A percentile compares a stretch with the other conserved stretches of the same genome.
phyloP scores from a whole-genome alignment of 2,888 invertebrate genomes.

The Slavum lentiscoides region DNA sequence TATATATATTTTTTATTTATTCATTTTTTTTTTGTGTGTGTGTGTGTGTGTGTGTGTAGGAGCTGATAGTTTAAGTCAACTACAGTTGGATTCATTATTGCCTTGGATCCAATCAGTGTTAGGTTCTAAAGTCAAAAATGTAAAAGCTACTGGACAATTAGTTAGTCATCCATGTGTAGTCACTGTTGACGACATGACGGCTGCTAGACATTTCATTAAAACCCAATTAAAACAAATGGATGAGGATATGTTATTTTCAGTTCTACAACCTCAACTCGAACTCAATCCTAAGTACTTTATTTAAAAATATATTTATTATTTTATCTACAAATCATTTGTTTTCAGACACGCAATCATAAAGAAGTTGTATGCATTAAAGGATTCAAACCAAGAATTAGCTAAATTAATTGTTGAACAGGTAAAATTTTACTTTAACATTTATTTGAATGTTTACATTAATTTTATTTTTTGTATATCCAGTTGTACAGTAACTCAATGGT shows the following conservation, averaged over 20 bases:
- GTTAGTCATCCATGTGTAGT: conserved; percentile 92
- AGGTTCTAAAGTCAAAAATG: conserved; percentile 77
- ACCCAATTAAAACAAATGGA: conserved; percentile 81
- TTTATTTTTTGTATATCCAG: conserved; percentile 61
- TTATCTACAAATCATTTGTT: conserved; percentile 54
- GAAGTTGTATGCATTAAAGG: conserved; percentile 77
- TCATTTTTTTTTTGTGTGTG: conserved; percentile 24
- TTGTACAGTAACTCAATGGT: conserved; percentile 94
- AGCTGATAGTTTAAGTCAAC: conserved; percentile 33
- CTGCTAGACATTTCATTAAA: conserved; percentile 90
- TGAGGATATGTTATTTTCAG: conserved; percentile 81
- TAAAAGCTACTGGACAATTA: conserved; percentile 81
- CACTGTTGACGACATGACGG: conserved; percentile 95
- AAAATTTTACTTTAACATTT: conserved; percentile 54
- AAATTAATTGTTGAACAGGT: conserved; percentile 83
- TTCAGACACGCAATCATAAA: conserved; percentile 85
- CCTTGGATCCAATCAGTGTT: conserved; percentile 78
- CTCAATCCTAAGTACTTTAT: conserved; percentile 82
- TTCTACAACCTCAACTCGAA: conserved; percentile 89
- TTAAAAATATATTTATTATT: conserved; percentile 6
- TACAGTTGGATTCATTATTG: conserved; percentile 74
- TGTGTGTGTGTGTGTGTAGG: no score
- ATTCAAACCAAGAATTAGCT: conserved; percentile 78
- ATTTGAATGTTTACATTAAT: not conserved
- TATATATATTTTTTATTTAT: not conserved